A percentile compares a stretch with the other conserved stretches of the same genome.
Conservation (phyloP, 1,140 invertebrate genomes). For the Pogonomyrmex barbatus region DNA sequence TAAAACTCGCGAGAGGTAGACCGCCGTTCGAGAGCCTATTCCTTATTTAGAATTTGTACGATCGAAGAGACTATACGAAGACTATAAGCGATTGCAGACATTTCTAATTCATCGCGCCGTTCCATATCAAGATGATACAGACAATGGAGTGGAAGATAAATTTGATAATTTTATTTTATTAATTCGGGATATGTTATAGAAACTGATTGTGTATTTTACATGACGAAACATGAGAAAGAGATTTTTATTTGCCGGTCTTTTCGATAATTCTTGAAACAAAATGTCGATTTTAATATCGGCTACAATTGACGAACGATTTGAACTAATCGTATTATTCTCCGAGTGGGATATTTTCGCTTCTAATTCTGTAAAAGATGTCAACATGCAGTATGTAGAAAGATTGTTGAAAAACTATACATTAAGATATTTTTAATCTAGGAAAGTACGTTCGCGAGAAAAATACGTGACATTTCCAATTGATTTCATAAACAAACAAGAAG, state of each 20-base stretch:
- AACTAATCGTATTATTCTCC: background rate
- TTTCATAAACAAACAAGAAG: background rate
- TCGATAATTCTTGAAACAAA: background rate
- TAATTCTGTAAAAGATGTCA: background rate
- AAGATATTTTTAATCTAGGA: slow-evolving; percentile 23
- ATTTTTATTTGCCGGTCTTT: background rate
- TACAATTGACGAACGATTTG: background rate
- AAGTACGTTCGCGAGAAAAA: background rate
- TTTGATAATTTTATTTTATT: slow-evolving; percentile 7
- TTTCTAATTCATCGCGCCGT: slow-evolving; percentile 54
- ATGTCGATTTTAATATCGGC: background rate
- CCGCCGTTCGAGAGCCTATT: slow-evolving; percentile 22
- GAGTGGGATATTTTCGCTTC: background rate
- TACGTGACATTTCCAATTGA: background rate
- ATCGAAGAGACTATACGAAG: slow-evolving; percentile 52
- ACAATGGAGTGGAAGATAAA: slow-evolving; percentile 1
- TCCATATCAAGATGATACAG: slow-evolving; percentile 18
- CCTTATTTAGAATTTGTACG: slow-evolving; percentile 59
- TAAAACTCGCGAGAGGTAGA: slow-evolving; percentile 28
- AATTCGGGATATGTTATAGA: background rate
- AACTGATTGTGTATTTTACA: background rate
- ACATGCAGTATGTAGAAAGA: background rate
- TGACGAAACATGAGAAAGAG: background rate
- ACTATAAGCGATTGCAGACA: slow-evolving; percentile 50
- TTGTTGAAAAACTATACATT: background rate